Evolutionary conservation across 2,113 vertebrate genomes (phyloP).

Genomic region (Aramus guarauna): DNA sequence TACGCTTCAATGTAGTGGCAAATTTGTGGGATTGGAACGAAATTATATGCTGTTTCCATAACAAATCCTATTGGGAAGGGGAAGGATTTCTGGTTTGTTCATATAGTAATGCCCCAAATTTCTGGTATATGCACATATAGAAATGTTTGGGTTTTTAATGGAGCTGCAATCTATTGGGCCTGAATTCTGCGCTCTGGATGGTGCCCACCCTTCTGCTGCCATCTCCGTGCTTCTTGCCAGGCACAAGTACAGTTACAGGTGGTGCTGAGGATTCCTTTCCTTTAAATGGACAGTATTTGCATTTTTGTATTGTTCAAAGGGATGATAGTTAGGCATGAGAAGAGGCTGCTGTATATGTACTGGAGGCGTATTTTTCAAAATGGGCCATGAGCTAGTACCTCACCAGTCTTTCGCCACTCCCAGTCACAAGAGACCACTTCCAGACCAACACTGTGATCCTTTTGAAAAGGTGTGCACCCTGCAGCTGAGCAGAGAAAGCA

Average conservation of each 20-base stretch:
- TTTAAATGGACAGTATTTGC: not conserved
- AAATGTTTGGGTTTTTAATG: not conserved
- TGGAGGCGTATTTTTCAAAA: not conserved
- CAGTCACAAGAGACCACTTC: not conserved
- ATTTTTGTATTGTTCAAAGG: not conserved
- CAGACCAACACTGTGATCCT: not conserved
- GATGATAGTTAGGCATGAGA: not conserved
- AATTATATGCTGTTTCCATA: conserved; percentile 54
- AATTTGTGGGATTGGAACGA: conserved; percentile 28
- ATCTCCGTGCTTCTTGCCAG: not conserved
- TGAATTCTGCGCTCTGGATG: not conserved
- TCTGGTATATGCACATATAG: not conserved
- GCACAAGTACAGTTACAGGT: not conserved
- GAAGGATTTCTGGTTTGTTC: conserved; percentile 47
- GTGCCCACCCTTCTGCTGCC: not conserved
- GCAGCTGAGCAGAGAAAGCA: not conserved
- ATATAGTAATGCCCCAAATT: not conserved
- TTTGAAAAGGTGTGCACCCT: not conserved
- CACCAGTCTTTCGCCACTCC: not conserved
- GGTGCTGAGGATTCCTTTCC: not conserved
- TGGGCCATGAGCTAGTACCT: not conserved
- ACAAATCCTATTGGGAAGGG: conserved; percentile 51
- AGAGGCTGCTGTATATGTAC: not conserved
- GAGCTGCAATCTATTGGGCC: not conserved
- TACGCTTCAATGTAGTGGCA: conserved; percentile 7